phyloP scores from a whole-genome alignment of 30 jellyfish, hydroid and myxozoan genomes.

The Aurelia aurita region DNA sequence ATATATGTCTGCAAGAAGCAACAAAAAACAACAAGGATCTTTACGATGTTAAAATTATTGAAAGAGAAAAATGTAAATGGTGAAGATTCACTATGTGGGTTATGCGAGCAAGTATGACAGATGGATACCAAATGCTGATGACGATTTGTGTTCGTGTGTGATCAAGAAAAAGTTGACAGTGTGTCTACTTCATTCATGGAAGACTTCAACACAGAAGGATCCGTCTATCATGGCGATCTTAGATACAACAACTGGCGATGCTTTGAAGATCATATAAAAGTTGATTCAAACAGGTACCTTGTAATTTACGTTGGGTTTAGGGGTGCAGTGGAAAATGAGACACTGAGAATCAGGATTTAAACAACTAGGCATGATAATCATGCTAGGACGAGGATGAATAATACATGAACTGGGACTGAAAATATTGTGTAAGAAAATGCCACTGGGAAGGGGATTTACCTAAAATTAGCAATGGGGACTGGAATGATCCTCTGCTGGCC shows the following conservation, averaged over 20 bases:
- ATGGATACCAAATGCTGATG: constrained; percentile 22
- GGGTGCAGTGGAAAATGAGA: neutral
- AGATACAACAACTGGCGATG: constrained; percentile 1
- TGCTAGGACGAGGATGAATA: neutral
- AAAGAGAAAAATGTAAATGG: constrained; percentile 17
- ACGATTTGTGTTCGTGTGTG: constrained; percentile 12
- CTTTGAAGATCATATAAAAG: neutral
- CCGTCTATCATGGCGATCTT: neutral
- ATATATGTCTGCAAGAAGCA: no score
- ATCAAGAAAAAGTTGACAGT: neutral
- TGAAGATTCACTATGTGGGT: no score
- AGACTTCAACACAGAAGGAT: neutral
- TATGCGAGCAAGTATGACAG: constrained; percentile 13
- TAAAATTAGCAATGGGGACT: no score
- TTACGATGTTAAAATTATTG: constrained; percentile 17
- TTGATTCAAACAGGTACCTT: neutral
- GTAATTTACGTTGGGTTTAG: neutral
- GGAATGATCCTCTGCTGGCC: no score
- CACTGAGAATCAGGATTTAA: neutral
- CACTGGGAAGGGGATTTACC: no score
- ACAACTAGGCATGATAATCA: neutral
- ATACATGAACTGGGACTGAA: no score
- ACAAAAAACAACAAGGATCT: constrained; percentile 38
- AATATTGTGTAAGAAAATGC: no score
- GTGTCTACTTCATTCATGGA: neutral